These are phyloP conservation scores for Dendrocopos noguchii DNA, from an alignment of 2,113 vertebrate species.

Conservation along the genomic window DNA sequence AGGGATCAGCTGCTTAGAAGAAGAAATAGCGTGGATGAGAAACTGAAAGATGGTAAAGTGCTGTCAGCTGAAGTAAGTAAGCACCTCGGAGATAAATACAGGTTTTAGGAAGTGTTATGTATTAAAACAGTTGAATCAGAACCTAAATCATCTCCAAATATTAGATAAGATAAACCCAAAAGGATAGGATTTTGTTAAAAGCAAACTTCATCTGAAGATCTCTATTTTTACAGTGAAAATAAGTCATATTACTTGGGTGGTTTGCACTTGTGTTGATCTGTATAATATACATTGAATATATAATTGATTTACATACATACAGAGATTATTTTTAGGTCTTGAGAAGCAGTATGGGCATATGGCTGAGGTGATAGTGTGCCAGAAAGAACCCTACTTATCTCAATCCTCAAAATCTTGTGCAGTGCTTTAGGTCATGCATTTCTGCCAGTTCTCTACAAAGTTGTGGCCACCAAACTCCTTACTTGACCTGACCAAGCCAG, in stretches of 20 bases:
- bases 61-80: slow-evolving; percentile 84
- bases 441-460: background rate
- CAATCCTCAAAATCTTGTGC: background rate
- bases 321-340: background rate
- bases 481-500: background rate
- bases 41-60: slow-evolving; percentile 81
- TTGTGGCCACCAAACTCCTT: background rate
- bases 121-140: background rate
- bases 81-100: background rate
- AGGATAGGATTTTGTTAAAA: background rate
- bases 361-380: background rate
- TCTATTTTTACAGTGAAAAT: background rate
- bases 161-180: background rate
- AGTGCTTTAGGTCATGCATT: background rate
- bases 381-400: background rate
- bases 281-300: background rate
- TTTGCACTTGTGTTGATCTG: background rate
- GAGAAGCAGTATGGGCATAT: background rate
- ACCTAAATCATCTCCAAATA: background rate
- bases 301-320: background rate
- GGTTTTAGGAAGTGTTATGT: background rate
- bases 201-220: background rate
- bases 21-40: slow-evolving; percentile 81
- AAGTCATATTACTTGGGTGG: background rate
- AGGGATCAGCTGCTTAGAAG: slow-evolving; percentile 78